Percentiles rank a stretch among this genome's conserved stretches.
phyloP scores from a whole-genome alignment of 2,888 invertebrate species.

The Parelbella ahira region DNA sequence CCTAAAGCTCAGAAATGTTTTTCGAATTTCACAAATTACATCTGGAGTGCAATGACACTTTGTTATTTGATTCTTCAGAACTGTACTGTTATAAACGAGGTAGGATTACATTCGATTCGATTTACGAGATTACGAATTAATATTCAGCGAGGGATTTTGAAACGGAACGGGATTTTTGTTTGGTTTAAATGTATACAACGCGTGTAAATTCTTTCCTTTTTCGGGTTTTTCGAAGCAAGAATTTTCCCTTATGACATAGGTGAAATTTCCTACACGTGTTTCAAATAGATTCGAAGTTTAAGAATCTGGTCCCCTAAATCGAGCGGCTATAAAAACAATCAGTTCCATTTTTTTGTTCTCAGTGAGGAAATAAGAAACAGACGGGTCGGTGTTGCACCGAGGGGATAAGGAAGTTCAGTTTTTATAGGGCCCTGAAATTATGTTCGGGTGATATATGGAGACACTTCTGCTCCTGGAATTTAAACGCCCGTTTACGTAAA shows the following conservation, averaged over 20 bases:
- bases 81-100: slow-evolving; percentile 13
- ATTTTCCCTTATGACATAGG: not conserved
- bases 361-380: slow-evolving; percentile 71
- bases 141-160: slow-evolving; percentile 27
- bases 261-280: slow-evolving; percentile 54
- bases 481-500: slow-evolving; percentile 70
- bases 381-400: slow-evolving; percentile 42
- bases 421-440: slow-evolving; percentile 71
- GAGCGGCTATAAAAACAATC: slow-evolving; percentile 70
- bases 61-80: slow-evolving; percentile 20
- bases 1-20: slow-evolving; percentile 28
- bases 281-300: slow-evolving; percentile 59
- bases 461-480: slow-evolving; percentile 69
- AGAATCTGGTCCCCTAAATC: slow-evolving; percentile 41
- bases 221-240: too few species aligned
- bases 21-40: slow-evolving; percentile 20
- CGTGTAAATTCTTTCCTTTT: too few species aligned
- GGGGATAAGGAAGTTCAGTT: slow-evolving; percentile 57
- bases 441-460: slow-evolving; percentile 68
- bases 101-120: slow-evolving; percentile 26
- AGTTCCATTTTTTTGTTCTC: slow-evolving; percentile 51
- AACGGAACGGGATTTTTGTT: slow-evolving; percentile 7
- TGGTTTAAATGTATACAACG: too few species aligned
- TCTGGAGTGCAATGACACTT: slow-evolving; percentile 11
- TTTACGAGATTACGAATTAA: slow-evolving; percentile 31